Evolutionary conservation across 2,113 vertebrate species (phyloP).

Genomic region (Scartelaos histophorus): DNA sequence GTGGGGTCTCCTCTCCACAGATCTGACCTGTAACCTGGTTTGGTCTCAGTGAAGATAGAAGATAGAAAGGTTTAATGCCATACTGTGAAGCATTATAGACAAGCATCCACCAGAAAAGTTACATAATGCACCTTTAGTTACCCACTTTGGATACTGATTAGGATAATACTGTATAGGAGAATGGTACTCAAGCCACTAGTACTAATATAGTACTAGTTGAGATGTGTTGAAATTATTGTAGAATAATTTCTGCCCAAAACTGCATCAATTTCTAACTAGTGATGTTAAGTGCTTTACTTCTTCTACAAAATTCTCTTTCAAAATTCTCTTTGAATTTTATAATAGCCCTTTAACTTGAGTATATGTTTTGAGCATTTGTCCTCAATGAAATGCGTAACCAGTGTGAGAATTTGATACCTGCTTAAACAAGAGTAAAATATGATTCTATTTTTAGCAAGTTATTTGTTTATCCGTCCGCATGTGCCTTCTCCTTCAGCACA

Average conservation of each 20-base stretch:
- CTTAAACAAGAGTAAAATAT: neutral
- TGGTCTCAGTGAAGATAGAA: too few relatives aligned
- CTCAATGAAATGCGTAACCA: neutral
- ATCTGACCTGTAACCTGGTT: too few relatives aligned
- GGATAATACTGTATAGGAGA: neutral
- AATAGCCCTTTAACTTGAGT: neutral
- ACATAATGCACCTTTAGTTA: too few relatives aligned
- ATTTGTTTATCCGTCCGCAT: slow-evolving; percentile 20
- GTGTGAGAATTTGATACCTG: neutral
- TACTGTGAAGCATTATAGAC: too few relatives aligned
- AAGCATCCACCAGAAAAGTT: too few relatives aligned
- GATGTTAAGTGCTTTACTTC: neutral
- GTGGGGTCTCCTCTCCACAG: too few relatives aligned
- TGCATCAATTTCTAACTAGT: neutral
- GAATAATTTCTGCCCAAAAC: too few relatives aligned
- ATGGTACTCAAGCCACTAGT: too few relatives aligned
- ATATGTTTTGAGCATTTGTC: neutral
- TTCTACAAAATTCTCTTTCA: neutral
- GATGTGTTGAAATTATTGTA: too few relatives aligned
- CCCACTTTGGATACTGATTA: too few relatives aligned
- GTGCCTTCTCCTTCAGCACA: slow-evolving; percentile 23
- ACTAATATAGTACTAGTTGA: too few relatives aligned
- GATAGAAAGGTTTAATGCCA: too few relatives aligned
- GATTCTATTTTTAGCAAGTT: slow-evolving; percentile 1
- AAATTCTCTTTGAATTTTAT: neutral